Evolutionary conservation across 2,888 invertebrate genomes (phyloP).

Genomic region (Timandra comae): DNA sequence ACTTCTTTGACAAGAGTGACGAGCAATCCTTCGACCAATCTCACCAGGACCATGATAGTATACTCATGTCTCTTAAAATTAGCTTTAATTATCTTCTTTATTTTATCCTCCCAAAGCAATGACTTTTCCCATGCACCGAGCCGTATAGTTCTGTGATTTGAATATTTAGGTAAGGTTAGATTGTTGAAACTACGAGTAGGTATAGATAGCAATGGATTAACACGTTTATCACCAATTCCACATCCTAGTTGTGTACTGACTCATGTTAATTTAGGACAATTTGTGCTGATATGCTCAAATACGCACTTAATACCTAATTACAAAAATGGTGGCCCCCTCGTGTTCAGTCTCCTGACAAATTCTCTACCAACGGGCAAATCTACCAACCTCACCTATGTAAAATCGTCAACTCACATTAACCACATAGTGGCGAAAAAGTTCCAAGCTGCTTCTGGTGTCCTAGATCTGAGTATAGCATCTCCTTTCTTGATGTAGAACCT

Average conservation of each 20-base stretch:
- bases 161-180: too few species aligned
- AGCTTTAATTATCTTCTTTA: conserved; percentile 38
- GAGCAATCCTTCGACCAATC: conserved; percentile 74
- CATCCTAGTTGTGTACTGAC: too few species aligned
- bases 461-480: conserved; percentile 54
- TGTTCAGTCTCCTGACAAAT: too few species aligned
- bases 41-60: conserved; percentile 63
- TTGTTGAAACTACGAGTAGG: too few species aligned
- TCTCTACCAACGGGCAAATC: too few species aligned
- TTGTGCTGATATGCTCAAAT: too few species aligned
- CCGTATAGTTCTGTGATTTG: conserved; percentile 71
- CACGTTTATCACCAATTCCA: too few species aligned
- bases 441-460: conserved; percentile 70
- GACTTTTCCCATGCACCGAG: conserved; percentile 76
- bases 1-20: conserved; percentile 70
- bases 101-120: conserved; percentile 69
- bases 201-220: too few species aligned
- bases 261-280: too few species aligned
- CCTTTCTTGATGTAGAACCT: conserved; percentile 73
- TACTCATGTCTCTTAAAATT: conserved; percentile 38
- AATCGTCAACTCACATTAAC: conserved; percentile 66
- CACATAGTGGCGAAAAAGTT: conserved; percentile 77
- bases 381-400: too few species aligned
- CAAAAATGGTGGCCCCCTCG: too few species aligned
- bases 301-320: too few species aligned